phyloP scores from a whole-genome alignment of 1,140 invertebrate species.

The Sitobion miscanthi region DNA sequence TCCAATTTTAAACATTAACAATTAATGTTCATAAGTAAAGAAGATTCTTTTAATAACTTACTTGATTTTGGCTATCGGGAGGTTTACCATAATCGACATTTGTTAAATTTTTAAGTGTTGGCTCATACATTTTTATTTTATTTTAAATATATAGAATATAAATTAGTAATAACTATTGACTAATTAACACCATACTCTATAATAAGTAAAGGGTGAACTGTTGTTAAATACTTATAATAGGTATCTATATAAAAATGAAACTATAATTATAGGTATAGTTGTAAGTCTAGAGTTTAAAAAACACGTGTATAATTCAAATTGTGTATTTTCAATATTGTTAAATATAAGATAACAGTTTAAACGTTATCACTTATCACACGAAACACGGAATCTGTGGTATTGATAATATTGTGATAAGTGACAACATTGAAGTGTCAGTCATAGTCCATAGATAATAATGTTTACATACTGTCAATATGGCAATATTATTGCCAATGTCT shows the following conservation, averaged over 20 bases:
- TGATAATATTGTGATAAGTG: no score
- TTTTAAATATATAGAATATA: not conserved
- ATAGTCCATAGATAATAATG: no score
- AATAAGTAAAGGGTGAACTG: not conserved
- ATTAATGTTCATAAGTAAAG: constrained; percentile 53
- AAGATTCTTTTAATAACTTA: constrained; percentile 61
- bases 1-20: constrained; percentile 59
- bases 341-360: constrained; percentile 16
- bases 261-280: not conserved
- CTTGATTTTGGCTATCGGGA: constrained; percentile 65
- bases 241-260: not conserved
- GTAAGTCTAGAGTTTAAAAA: not conserved
- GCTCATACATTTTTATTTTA: constrained; percentile 58
- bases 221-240: not conserved
- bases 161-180: not conserved
- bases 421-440: no score
- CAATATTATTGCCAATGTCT: no score
- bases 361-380: not conserved
- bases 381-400: no score
- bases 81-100: constrained; percentile 65
- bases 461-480: no score
- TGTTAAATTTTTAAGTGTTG: constrained; percentile 66
- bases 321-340: not conserved
- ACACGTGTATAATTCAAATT: constrained; percentile 20
- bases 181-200: not conserved